Conservation (phyloP, 2,113 vertebrate genomes). For the Cephalopholis sonnerati region DNA sequence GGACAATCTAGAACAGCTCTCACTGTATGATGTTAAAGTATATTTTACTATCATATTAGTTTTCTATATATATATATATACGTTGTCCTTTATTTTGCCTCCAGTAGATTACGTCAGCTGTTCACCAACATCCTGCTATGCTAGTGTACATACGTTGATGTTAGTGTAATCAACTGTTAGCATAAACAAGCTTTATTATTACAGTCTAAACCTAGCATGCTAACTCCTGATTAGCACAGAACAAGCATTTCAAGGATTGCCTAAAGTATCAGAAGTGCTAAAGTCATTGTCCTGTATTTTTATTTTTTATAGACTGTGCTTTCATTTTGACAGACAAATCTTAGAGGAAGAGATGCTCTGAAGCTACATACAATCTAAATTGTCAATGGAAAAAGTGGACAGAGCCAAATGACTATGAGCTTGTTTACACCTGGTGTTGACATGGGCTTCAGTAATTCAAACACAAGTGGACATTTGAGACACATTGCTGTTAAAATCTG, state of each 20-base stretch:
- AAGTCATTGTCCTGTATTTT: neutral
- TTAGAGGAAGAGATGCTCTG: neutral
- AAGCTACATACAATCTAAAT: neutral
- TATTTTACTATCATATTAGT: slow-evolving; percentile 64
- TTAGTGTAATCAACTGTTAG: slow-evolving; percentile 38
- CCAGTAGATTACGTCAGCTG: slow-evolving; percentile 24
- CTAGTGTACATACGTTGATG: slow-evolving; percentile 19
- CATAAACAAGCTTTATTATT: slow-evolving; percentile 9
- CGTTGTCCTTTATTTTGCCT: slow-evolving; percentile 45
- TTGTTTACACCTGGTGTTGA: too few species aligned
- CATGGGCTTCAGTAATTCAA: too few species aligned
- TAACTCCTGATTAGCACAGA: slow-evolving; percentile 47
- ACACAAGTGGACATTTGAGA: too few species aligned
- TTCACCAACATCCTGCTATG: slow-evolving; percentile 34
- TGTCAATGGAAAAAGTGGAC: neutral
- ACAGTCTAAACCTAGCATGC: slow-evolving; percentile 50
- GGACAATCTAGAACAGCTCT: slow-evolving; percentile 36
- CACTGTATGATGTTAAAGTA: slow-evolving; percentile 47
- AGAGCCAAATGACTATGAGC: neutral
- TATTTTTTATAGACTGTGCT: neutral
- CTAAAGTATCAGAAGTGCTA: slow-evolving; percentile 1
- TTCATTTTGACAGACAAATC: slow-evolving; percentile 4
- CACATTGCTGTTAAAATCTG: too few species aligned
- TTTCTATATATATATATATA: slow-evolving; percentile 49
- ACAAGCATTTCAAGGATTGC: slow-evolving; percentile 12